These are phyloP conservation scores for Trichoplusia ni DNA, from an alignment of 1,140 invertebrate genomes.

Conservation along the genomic window DNA sequence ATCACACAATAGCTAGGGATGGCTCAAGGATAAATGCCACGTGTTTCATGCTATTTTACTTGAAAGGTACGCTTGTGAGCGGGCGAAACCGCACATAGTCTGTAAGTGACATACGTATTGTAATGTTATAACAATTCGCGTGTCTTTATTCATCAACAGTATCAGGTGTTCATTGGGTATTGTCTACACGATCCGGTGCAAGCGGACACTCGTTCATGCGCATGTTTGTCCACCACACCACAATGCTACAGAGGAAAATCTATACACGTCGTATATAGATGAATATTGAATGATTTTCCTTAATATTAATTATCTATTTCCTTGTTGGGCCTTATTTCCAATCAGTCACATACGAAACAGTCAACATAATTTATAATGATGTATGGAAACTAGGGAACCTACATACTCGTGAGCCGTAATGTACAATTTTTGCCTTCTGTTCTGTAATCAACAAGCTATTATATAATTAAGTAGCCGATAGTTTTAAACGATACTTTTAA, in stretches of 20 bases:
- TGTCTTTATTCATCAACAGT: constrained; percentile 26
- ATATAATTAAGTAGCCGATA: too few species aligned
- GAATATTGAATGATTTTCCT: neutral
- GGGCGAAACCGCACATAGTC: neutral
- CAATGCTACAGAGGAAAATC: constrained; percentile 13
- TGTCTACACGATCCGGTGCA: constrained; percentile 20
- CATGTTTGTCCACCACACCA: neutral
- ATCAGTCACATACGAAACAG: too few species aligned
- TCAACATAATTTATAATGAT: too few species aligned
- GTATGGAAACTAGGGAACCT: too few species aligned
- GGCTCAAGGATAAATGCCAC: neutral
- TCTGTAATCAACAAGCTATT: too few species aligned
- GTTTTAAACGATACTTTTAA: too few species aligned
- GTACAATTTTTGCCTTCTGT: too few species aligned
- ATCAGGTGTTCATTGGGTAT: constrained; percentile 29
- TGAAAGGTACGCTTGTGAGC: neutral
- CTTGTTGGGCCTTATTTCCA: neutral
- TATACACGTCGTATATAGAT: too few species aligned
- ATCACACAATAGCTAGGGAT: neutral
- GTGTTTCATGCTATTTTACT: neutral
- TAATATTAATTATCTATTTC: neutral
- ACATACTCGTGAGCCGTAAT: too few species aligned
- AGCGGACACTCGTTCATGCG: constrained; percentile 17
- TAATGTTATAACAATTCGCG: constrained; percentile 22
- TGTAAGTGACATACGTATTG: neutral